phyloP scores from a whole-genome alignment of 2,888 invertebrate species.

The Hymenopus coronatus region DNA sequence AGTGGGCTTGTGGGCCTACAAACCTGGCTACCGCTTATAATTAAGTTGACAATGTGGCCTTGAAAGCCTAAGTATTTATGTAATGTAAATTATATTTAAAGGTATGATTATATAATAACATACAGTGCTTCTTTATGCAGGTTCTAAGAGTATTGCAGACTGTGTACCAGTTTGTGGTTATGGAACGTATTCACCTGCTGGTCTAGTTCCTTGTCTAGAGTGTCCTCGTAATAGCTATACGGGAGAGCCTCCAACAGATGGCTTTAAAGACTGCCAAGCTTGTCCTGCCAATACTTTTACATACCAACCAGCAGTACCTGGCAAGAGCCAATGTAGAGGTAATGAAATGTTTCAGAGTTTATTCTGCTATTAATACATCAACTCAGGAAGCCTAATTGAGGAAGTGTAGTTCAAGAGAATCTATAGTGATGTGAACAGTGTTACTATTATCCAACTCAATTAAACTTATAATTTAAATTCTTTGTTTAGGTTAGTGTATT shows the following conservation, averaged over 20 bases:
- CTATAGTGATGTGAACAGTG: no score
- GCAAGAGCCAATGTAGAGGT: conserved; percentile 72
- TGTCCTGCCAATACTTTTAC: conserved; percentile 88
- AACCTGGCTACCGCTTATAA: no score
- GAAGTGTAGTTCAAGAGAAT: no score
- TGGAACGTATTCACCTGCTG: conserved; percentile 93
- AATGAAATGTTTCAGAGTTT: conserved; percentile 7
- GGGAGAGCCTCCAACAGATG: conserved; percentile 81
- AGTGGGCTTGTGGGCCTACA: no score
- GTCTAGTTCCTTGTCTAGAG: conserved; percentile 88
- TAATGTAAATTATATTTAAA: no score
- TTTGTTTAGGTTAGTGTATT: no score
- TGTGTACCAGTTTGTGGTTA: conserved; percentile 94
- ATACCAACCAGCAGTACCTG: conserved; percentile 86
- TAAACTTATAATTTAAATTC: no score
- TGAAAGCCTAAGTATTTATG: no score
- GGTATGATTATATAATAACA: background rate
- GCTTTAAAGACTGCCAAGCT: conserved; percentile 90
- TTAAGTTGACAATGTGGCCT: no score
- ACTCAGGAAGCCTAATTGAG: no score
- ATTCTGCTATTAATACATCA: background rate
- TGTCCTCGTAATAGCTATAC: conserved; percentile 92
- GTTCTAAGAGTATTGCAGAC: conserved; percentile 79
- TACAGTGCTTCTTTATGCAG: conserved; percentile 22
- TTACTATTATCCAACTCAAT: no score